Conservation (phyloP, 2,113 vertebrate species). For the Mandrillus leucophaeus region DNA sequence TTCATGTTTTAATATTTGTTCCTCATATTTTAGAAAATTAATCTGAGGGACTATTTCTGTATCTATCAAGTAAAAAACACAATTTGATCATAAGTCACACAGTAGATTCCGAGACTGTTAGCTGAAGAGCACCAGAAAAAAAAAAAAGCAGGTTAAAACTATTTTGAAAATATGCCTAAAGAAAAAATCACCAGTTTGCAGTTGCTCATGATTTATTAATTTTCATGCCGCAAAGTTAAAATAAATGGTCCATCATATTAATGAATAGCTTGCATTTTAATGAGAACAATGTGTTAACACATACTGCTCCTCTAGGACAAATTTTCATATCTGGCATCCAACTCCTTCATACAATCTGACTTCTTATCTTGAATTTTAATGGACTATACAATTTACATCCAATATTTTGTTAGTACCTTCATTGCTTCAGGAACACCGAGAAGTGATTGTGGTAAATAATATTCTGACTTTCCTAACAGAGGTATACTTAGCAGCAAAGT, state of each 20-base stretch:
- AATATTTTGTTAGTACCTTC: background rate
- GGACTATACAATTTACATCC: background rate
- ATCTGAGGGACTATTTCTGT: background rate
- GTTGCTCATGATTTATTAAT: slow-evolving; percentile 57
- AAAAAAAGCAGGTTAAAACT: background rate
- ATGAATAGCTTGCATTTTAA: slow-evolving; percentile 39
- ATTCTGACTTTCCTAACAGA: background rate
- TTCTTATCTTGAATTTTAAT: slow-evolving; percentile 28
- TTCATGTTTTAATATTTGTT: background rate
- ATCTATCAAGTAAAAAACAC: background rate
- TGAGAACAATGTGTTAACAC: slow-evolving; percentile 40
- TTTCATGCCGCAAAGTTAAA: slow-evolving; percentile 46
- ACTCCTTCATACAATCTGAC: background rate
- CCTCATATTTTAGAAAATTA: background rate
- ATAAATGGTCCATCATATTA: slow-evolving; percentile 41
- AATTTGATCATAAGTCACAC: background rate
- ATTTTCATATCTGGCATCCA: slow-evolving; percentile 46
- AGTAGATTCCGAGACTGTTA: background rate
- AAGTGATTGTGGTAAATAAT: background rate
- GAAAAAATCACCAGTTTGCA: background rate
- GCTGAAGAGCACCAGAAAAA: background rate
- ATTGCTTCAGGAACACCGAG: background rate
- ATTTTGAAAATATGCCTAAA: slow-evolving; percentile 37
- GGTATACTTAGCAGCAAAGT: background rate
- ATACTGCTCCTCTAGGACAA: background rate